Evolutionary conservation across 1,140 invertebrate genomes (phyloP), one percentile per base, ranked within the genome.

Genomic region (Drosophila orosa): DNA sequence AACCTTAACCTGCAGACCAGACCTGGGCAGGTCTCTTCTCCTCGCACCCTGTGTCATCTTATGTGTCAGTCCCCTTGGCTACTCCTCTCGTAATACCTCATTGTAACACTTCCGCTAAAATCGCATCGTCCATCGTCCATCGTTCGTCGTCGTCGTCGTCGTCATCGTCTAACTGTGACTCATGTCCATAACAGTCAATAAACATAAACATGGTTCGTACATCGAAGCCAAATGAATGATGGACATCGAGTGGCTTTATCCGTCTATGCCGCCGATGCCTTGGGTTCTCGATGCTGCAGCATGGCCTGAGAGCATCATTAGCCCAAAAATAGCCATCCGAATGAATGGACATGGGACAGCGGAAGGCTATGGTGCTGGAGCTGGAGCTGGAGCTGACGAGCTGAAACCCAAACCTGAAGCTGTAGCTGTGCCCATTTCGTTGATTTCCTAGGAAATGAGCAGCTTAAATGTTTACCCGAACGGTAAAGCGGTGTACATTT

Each of bases 151-250:
- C 40, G 50, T 79, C 54, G 58, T 50, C 67, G 24, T 63, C 48
- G 67, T 37, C 63, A 42, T 81, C 60, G 66, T 87, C 80, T 89
- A 84, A 87, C 83, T 87, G 84, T 87, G 83, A 87, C 84, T 87
- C 83, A 87, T 87, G 83, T 87, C 84, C 84, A 89, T 89, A 89
- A 89, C 85, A 89, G 84, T 89, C 84, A 89, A 89, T 89, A 89
- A 89, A 89, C 84, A 89, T 89, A 84, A 90, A 84, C 84, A 89
- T 89, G 83, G 84, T 74, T 66, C 40, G 77, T 69, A 80, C 81
- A 85, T 84, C 66, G 77, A 31, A 45, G 66, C 85, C 63, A 84
- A 84, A 89, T 89, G 80, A 89, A 89, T 89, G 84, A 89, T 89
- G 84, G 84, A 89, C 84, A 89, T 89, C 80, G 77, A 87, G 80